Evolutionary conservation across 2,888 invertebrate genomes (phyloP), one percentile per base, ranked within the genome.

Genomic region (Calameuta pallipes): DNA sequence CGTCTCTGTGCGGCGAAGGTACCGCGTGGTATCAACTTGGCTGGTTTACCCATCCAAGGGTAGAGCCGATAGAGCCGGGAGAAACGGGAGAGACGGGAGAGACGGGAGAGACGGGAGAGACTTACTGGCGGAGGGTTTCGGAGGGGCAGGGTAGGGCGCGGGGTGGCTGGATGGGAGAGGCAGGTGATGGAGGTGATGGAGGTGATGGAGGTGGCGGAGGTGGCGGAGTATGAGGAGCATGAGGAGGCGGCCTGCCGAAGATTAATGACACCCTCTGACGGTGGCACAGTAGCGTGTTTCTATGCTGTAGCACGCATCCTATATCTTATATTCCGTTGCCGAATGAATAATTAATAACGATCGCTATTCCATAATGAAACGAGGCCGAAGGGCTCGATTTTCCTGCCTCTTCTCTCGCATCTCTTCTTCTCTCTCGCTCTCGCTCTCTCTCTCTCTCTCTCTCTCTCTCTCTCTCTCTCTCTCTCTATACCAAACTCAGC

Each of bases 271-370:
- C 83, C 33, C 33, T 80, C 85, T 87, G 87, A 80, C 81, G 78
- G 80, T 88, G 87, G 87, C 87, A 85, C 75, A 81, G 76, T 83
- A 83, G 83, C 83, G 82, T 85, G 84, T 85, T 83, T 83, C 80
- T 75, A 78, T 78, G 79, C 80, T 83, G 82, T 83, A 82, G 79
- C 82, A 81, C 81, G 80, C 80, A 83, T 82, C 84, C 85, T 84
- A 86, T 86, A 86, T 85, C 85, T 86, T 84, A 84, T 73, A 78
- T 75, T 75, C 73, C 78, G 81, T 82, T 79, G 75, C 81, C 84
- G 83, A 85, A 87, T 86, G 87, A 87, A 87, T 87, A 87, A 87
- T 86, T 87, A 87, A 87, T 85, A 86, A 84, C 84, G 81, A 83
- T 83, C 84, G 80, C 82, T 82, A 74, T 76, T 79, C 82, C 79